These are phyloP conservation scores for Acrossocheilus fasciatus DNA, from an alignment of 2,797 vertebrate species.

Conservation along the genomic window DNA sequence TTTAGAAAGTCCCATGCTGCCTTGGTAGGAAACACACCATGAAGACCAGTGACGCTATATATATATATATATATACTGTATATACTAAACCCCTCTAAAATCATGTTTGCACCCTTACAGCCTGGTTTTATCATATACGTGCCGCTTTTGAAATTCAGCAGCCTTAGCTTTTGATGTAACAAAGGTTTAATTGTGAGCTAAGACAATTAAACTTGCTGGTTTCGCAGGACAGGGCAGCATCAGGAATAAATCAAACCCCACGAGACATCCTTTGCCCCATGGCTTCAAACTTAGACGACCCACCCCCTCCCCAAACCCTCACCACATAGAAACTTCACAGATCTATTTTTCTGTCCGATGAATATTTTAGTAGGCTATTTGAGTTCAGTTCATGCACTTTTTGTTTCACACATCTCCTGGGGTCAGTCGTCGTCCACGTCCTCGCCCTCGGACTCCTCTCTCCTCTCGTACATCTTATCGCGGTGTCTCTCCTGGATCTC, in stretches of 20 bases:
- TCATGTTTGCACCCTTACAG: slow-evolving; percentile 28
- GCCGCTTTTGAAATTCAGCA: slow-evolving; percentile 41
- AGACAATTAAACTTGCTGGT: slow-evolving; percentile 73
- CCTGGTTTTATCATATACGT: background rate
- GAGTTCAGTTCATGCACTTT: slow-evolving; percentile 72
- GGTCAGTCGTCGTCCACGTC: slow-evolving; percentile 95
- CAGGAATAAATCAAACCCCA: slow-evolving; percentile 43
- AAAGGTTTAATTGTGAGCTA: slow-evolving; percentile 66
- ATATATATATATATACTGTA: background rate
- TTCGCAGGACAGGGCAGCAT: slow-evolving; percentile 57
- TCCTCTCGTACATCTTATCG: slow-evolving; percentile 91
- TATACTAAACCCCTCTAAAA: slow-evolving; percentile 7
- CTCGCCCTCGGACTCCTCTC: slow-evolving; percentile 93
- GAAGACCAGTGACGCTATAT: slow-evolving; percentile 33
- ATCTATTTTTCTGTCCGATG: slow-evolving; percentile 70
- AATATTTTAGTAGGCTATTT: slow-evolving; percentile 78
- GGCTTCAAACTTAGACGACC: slow-evolving; percentile 29
- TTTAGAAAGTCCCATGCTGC: slow-evolving; percentile 18
- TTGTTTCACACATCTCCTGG: slow-evolving; percentile 52
- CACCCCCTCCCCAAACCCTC: slow-evolving; percentile 18
- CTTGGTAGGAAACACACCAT: slow-evolving; percentile 7
- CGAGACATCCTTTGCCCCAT: slow-evolving; percentile 37
- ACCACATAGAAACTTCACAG: slow-evolving; percentile 56
- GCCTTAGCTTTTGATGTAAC: slow-evolving; percentile 55
- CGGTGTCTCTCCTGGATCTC: slow-evolving; percentile 94